A percentile compares a stretch with the other conserved stretches of the same genome.
Conservation (phyloP, 2,888 invertebrate species). For the Hetaerina titia region DNA sequence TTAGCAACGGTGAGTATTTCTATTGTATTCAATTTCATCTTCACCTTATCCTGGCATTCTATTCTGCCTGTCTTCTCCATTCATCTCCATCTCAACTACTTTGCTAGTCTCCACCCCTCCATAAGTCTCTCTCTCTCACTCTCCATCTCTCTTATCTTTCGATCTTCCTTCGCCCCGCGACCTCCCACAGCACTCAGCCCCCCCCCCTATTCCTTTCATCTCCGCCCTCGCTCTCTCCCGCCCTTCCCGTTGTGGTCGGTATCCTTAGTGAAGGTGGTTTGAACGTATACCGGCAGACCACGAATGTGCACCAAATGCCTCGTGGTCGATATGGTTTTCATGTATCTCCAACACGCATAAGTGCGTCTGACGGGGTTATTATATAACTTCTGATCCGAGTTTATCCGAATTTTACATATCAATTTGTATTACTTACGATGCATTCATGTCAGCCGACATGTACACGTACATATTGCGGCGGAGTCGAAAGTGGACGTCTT, state of each 20-base stretch:
- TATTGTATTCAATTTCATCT: not conserved
- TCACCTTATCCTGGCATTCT: not conserved
- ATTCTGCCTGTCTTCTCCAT: not conserved
- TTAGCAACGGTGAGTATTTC: not conserved
- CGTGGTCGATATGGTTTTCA: not conserved
- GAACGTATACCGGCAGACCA: not conserved
- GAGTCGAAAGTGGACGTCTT: too few relatives aligned
- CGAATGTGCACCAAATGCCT: not conserved
- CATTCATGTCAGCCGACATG: too few relatives aligned
- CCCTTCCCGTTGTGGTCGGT: not conserved
- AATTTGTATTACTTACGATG: too few relatives aligned
- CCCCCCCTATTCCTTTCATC: not conserved
- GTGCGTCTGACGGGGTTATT: too few relatives aligned
- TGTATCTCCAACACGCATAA: not conserved
- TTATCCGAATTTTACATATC: too few relatives aligned
- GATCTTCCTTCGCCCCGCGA: not conserved
- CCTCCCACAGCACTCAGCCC: not conserved
- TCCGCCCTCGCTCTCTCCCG: not conserved
- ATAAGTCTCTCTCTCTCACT: not conserved
- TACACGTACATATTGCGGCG: too few relatives aligned
- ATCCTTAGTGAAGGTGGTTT: not conserved
- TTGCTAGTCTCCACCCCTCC: too few relatives aligned
- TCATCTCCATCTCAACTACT: not conserved
- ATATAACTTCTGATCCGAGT: too few relatives aligned
- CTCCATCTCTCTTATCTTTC: not conserved